Base-by-base conservation (phyloP, 1,140 invertebrate species). In the Listronotus bonariensis region DNA sequence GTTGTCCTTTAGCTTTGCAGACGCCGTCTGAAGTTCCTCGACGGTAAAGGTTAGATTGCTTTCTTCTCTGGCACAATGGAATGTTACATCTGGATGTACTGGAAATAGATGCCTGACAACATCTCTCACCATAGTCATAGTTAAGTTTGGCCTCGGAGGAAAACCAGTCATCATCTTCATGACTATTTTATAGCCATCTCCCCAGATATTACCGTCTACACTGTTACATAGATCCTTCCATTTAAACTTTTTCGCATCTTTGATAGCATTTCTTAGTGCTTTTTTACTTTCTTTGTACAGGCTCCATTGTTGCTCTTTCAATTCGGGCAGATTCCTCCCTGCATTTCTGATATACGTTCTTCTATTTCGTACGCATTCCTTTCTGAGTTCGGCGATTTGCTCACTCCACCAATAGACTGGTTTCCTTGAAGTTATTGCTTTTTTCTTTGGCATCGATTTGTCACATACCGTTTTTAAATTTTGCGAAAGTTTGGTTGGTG, bases 181-280 rank as follows among this genome's bases (percentile, higher is more conserved):
- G 0, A 65, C 68, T 10, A 74, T 61, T 18, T 69, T 73, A 57
- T 77, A 76, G 0, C 62, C 68, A 11, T 66, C 18, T 3, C 74
- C 72, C 59, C 62, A 74, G 0, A 69, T 66, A 38, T 75, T 70
- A 0, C 56, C 15, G 18, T 76, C 60, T 0, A 75, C 49, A 3
- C 67, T 65, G 6, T 68, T 11, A 8, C 42, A 43, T 0, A 75
- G 11, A 1, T 46, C 15, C 12, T 52, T 68, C 70, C 67, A 72
- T 10, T 46, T 40, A 26, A 40, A 43, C 9, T n/a, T 11, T 36
- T 75, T 69, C 1, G 45, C 48, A 0, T 15, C 15, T 3, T 53
- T 45, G 0, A 76, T 74, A 7, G 62, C 56, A 6, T 20, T 31
- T 41, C 36, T 64, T 17, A 72, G 41, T 43, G 0, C 15, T 31